Evolutionary conservation across 2,888 invertebrate species (phyloP).

Genomic region (Macaria liturata): DNA sequence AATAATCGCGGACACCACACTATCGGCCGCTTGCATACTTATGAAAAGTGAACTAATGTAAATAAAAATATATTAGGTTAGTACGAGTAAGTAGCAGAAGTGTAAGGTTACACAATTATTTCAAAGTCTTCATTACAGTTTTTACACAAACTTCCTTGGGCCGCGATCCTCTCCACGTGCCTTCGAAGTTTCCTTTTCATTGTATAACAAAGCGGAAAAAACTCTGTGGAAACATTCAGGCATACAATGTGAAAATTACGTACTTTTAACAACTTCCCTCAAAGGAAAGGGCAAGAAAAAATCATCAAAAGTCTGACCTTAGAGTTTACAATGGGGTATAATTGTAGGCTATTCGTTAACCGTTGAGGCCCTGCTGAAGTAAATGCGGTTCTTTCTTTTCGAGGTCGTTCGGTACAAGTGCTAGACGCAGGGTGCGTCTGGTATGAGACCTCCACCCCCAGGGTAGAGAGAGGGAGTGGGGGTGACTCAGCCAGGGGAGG

Average conservation of each 20-base stretch:
- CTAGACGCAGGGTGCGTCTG: conserved; percentile 57
- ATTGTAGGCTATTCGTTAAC: conserved; percentile 45
- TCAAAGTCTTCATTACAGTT: neutral
- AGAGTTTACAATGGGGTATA: conserved; percentile 47
- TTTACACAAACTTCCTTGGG: neutral
- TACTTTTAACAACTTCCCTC: conserved; percentile 26
- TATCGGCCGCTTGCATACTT: no score
- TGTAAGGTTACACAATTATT: no score
- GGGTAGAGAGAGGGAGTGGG: conserved; percentile 12
- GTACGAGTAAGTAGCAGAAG: no score
- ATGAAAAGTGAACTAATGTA: no score
- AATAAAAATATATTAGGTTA: no score
- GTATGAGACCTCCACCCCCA: conserved; percentile 16
- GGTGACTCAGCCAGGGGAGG: conserved; percentile 38
- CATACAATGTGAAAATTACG: conserved; percentile 22
- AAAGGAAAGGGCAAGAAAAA: conserved; percentile 39
- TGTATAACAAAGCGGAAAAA: conserved; percentile 19
- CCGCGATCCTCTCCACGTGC: conserved; percentile 8
- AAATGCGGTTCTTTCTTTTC: conserved; percentile 42
- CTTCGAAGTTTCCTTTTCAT: conserved; percentile 13
- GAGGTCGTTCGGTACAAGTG: conserved; percentile 65
- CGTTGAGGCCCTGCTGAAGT: conserved; percentile 10
- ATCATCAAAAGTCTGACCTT: conserved; percentile 43
- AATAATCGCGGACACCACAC: no score
- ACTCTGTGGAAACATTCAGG: conserved; percentile 11